These are phyloP conservation scores for Callocephalon fimbriatum DNA, from an alignment of 2,113 vertebrate genomes.

Conservation along the genomic window DNA sequence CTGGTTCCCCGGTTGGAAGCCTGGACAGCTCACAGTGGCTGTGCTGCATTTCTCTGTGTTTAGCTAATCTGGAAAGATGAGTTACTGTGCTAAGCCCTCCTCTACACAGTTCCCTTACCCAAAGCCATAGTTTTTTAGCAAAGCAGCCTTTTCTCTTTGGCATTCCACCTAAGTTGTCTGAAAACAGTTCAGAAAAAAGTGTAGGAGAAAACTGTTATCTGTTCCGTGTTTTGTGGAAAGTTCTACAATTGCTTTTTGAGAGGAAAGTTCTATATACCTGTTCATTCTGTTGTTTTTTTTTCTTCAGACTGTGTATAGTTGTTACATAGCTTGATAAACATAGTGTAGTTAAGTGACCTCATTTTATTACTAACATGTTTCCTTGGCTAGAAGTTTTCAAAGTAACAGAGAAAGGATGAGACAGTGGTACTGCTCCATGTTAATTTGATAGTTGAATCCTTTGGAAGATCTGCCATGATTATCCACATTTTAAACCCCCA, in stretches of 20 bases:
- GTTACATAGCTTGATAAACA: not conserved
- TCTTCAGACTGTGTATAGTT: not conserved
- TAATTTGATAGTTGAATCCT: not conserved
- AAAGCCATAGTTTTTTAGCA: not conserved
- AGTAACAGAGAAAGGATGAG: not conserved
- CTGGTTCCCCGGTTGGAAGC: not conserved
- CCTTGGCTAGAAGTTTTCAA: not conserved
- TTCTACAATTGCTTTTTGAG: not conserved
- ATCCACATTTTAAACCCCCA: not conserved
- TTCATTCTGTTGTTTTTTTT: rapidly evolving
- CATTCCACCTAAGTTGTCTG: not conserved
- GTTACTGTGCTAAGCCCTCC: not conserved
- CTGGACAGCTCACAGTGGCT: not conserved
- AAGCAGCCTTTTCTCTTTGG: not conserved
- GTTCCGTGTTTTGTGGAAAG: not conserved
- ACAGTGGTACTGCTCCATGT: not conserved
- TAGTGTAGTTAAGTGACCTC: not conserved
- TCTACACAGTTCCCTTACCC: not conserved
- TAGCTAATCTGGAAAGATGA: not conserved
- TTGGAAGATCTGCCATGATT: not conserved
- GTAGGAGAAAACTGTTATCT: not conserved
- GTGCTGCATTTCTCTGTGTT: rapidly evolving
- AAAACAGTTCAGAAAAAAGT: not conserved
- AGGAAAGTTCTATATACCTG: not conserved
- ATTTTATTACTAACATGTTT: not conserved